Base-by-base conservation (phyloP, 2,888 invertebrate species). In the Podabrus alpinus region DNA sequence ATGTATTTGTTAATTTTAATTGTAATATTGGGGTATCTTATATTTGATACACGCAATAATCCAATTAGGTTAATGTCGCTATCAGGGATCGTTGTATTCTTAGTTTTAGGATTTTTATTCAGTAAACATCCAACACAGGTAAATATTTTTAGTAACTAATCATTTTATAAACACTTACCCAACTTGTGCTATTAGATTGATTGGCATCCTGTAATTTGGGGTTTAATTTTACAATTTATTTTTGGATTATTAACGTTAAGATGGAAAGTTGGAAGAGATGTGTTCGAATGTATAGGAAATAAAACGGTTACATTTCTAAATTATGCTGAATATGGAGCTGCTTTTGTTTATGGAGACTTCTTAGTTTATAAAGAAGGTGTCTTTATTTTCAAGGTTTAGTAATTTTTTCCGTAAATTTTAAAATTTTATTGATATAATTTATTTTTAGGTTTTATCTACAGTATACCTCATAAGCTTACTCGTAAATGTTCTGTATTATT, bases 401-500 rank as follows among this genome's bases (percentile, higher is more conserved):
- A 15, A 75, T 45, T 70, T 72, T 66, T n/a, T n/a, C n/a, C 19
- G 15, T 3, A 7, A 64, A n/a, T n/a, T n/a, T n/a, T n/a, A n/a
- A n/a, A n/a, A n/a, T n/a, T 9, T 59, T n/a, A 45, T n/a, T n/a
- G n/a, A n/a, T n/a, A n/a, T n/a, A n/a, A n/a, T n/a, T n/a, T n/a
- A 78, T 13, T 67, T 72, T 77, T 87, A 95, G 94, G 92, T 92
- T 0, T 89, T 98, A 60, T 94, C 97, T 0, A 95, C 97, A 15
- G 94, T 99, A 71, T 96, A 95, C 88, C 98, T 98, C 91, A 94
- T 99, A 87, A 95, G 96, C 83, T 96, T 97, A 88, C 88, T 94
- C 79, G 94, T 98, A 21, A 95, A 96, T 81, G 92, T 98, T 0
- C 87, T 98, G 29, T 97, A 97, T 88, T 96, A 94, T 88, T 90